phyloP scores from a whole-genome alignment of 2,888 invertebrate genomes.

The Patella pellucida region DNA sequence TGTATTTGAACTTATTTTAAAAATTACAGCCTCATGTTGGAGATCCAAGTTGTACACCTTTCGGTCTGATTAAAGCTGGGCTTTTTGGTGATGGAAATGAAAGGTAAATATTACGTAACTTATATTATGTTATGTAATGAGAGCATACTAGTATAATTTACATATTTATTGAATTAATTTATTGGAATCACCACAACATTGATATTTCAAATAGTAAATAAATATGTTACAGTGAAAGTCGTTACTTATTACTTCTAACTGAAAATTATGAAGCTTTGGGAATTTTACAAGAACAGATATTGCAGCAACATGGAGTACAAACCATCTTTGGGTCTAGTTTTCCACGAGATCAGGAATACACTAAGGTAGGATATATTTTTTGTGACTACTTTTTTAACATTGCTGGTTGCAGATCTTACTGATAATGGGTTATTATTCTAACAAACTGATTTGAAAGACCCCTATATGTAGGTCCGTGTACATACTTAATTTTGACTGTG shows the following conservation, averaged over 20 bases:
- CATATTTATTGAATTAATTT: too few relatives aligned
- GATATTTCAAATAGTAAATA: too few relatives aligned
- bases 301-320: conserved; percentile 32
- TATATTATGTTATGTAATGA: too few relatives aligned
- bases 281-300: conserved; percentile 62
- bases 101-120: conserved; percentile 18
- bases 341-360: conserved; percentile 64
- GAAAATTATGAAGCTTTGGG: conserved; percentile 66
- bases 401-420: too few relatives aligned
- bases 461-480: too few relatives aligned
- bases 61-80: conserved; percentile 54
- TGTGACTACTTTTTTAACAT: too few relatives aligned
- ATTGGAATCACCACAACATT: too few relatives aligned
- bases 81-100: conserved; percentile 30
- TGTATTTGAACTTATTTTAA: too few relatives aligned
- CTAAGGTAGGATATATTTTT: conserved; percentile 42
- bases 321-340: conserved; percentile 67
- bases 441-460: too few relatives aligned
- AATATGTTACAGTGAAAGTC: conserved; percentile 52
- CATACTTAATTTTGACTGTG: too few relatives aligned
- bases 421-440: too few relatives aligned
- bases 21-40: conserved; percentile 23
- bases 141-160: too few relatives aligned
- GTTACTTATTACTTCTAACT: conserved; percentile 65
- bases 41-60: conserved; percentile 53